Base-by-base conservation (phyloP, 23 tunicate species). In the Corella eumyota region DNA sequence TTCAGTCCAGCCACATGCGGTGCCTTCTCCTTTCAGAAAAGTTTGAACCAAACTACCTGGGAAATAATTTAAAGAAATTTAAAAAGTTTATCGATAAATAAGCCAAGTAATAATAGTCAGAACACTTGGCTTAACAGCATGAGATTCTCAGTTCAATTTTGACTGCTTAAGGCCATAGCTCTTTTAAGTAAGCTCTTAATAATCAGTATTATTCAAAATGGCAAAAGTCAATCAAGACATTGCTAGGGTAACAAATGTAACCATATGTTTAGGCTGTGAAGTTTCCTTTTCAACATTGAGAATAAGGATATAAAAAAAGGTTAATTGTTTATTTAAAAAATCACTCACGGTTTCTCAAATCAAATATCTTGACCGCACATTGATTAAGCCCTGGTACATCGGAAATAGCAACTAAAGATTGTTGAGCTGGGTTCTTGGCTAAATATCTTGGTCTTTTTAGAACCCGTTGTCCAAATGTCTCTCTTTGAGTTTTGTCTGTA, bases 21-120 rank as follows among this genome's bases (percentile, higher is more conserved):
- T 7, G 13, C 17, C 35, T 6, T 2, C 44, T 9, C 34, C 23
- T 2, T 62, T 40, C 3, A 25, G 53, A 9, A 62, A 38, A 19
- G 68, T 38, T 3, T 62, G 68, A 1, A 32, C 68, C 51, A 62
- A 25, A 22, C 44, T 62, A 33, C 68, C 68, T 62, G 57, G 20
- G 20, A 19, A 11, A 40, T 9, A 40, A 9, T 40, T 40, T 40
- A n/a, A n/a, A n/a, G n/a, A n/a, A n/a, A n/a, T n/a, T n/a, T n/a
- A n/a, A n/a, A n/a, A n/a, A n/a, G n/a, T n/a, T n/a, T n/a, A n/a
- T n/a, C n/a, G n/a, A n/a, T n/a, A n/a, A n/a, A n/a, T n/a, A n/a
- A n/a, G n/a, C n/a, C n/a, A n/a, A n/a, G n/a, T n/a, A n/a, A n/a
- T n/a, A n/a, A n/a, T n/a, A n/a, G n/a, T n/a, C n/a, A n/a, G n/a